Percentiles rank a stretch among this genome's conserved stretches.
Conservation (phyloP, 2,113 vertebrate genomes). For the Synodontis membranacea region DNA sequence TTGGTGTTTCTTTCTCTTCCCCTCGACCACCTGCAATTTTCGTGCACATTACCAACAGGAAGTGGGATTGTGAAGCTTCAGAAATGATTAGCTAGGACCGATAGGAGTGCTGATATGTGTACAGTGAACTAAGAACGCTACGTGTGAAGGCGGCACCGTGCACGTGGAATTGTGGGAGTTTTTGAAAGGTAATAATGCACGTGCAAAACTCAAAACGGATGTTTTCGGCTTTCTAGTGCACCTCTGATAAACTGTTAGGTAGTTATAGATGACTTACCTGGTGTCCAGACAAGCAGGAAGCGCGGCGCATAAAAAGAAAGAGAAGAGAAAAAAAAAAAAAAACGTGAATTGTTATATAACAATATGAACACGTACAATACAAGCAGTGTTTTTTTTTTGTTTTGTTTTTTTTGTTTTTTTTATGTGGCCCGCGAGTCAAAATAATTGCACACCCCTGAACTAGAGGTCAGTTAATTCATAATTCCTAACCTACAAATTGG, state of each 20-base stretch:
- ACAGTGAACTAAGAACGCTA: neutral
- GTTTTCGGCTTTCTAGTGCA: too few species aligned
- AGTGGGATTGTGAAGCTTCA: too few species aligned
- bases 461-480: neutral
- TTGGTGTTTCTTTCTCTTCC: too few species aligned
- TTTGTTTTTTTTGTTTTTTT: too few species aligned
- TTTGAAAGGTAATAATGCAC: neutral
- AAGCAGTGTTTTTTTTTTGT: neutral
- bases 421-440: too few species aligned
- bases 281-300: neutral
- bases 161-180: neutral
- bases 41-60: neutral
- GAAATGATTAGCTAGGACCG: neutral
- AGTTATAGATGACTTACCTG: conserved; percentile 41
- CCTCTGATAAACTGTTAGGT: neutral
- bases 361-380: neutral
- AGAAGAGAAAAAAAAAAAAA: neutral
- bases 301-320: conserved; percentile 34
- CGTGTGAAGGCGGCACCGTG: neutral
- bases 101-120: neutral
- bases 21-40: neutral
- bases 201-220: neutral
- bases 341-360: too few species aligned
- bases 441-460: neutral
- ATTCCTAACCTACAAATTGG: neutral